phyloP scores from a whole-genome alignment of 2,797 vertebrate genomes.

The Cryptoblepharus egeriae region DNA sequence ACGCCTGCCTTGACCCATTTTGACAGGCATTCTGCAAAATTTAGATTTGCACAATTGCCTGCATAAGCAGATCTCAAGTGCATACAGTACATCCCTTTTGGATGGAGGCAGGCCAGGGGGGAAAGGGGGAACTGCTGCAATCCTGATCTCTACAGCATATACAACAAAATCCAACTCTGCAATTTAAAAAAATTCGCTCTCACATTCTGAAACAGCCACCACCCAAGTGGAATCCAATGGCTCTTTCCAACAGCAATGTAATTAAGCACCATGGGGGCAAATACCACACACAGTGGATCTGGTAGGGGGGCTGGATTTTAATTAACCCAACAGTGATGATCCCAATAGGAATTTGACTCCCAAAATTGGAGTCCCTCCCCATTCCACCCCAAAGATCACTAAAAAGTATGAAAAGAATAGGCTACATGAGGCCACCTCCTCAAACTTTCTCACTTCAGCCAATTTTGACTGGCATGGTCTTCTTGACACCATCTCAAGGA shows the following conservation, averaged over 20 bases:
- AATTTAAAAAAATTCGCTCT: not conserved
- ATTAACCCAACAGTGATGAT: conserved; percentile 42
- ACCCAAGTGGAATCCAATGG: rapidly evolving
- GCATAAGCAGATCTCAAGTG: not conserved
- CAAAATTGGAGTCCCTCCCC: not conserved
- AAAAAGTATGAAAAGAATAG: conserved; percentile 9
- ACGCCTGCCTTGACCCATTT: not conserved
- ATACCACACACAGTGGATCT: conserved; percentile 45
- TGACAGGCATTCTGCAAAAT: too few relatives aligned
- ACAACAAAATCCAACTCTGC: not conserved
- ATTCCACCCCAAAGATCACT: conserved; percentile 7
- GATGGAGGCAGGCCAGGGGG: not conserved
- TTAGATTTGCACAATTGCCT: not conserved
- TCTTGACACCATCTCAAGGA: rapidly evolving
- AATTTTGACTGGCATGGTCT: not conserved
- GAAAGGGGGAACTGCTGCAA: not conserved
- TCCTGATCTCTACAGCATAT: too few relatives aligned
- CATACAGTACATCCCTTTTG: too few relatives aligned
- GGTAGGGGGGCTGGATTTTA: conserved; percentile 47
- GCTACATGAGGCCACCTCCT: not conserved
- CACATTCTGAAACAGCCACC: not conserved
- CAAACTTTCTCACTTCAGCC: not conserved
- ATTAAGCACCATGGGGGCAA: conserved; percentile 48
- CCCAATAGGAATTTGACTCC: conserved; percentile 54
- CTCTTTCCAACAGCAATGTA: not conserved